Base-by-base conservation (phyloP, 2,113 vertebrate genomes). In the Hemibagrus wyckioides region DNA sequence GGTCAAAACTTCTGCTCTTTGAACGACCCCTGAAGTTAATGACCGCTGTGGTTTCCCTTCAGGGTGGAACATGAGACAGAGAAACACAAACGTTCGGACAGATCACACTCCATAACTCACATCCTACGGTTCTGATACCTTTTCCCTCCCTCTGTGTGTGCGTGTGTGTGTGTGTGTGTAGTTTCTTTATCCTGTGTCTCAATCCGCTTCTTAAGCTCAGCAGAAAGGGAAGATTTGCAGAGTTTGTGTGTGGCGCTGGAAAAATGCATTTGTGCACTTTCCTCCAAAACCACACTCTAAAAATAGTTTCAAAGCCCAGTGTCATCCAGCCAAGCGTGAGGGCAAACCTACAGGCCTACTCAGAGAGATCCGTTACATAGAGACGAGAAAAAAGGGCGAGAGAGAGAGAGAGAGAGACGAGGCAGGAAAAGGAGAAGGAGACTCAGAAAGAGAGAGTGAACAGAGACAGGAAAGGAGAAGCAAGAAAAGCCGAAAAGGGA, bases 231-330 rank as follows among this genome's bases (percentile, higher is more conserved):
- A 75, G 80, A 80, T 77, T 80, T 85, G 56, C 83, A 88, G 87
- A 79, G 33, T 77, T 87, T 87, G 81, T 80, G 88, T 84, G 90
- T 69, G 86, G 90, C 76, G 90, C 77, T 79, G 84, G 86, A 88
- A 87, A 86, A 85, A 87, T 86, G 84, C 82, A 28, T 71, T 80
- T 69, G 88, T 77, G 82, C 88, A 89, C 82, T 85, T 87, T 89
- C 84, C 82, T 88, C 77, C 52, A 81, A 89, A 90, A 88, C 88
- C 90, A 28, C 88, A 63, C 41, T 52, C 88, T 89, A 91, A 89
- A 91, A 91, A 91, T 91, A 91, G 90, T 21, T 89, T 89, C 88
- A 89, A 89, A 89, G 90, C 76, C 69, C 79, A 79, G 87, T 48
- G 82, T 87, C 83, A 65, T 86, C 82, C 84, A 87, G 86, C 86